Evolutionary conservation across 2,113 vertebrate species (phyloP), one percentile per base, ranked within the genome.

Genomic region (Phrynocephalus versicolor): DNA sequence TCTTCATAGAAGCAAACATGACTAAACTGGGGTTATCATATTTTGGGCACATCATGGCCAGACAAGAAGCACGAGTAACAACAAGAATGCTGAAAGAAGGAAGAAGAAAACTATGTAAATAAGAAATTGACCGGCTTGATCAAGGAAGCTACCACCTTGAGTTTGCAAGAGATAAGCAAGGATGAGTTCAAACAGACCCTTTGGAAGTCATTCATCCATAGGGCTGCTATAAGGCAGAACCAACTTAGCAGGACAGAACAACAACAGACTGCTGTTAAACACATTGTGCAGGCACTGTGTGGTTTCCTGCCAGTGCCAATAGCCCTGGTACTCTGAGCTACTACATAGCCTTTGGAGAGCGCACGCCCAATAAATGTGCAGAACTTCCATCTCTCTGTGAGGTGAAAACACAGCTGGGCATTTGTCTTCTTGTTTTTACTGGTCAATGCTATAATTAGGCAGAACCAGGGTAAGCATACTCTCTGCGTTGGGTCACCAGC

Each of bases 401-500:
- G 35, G 74, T 41, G 15, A 35, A 37, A 85, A 85, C 30, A 55
- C 25, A 30, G 19, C 70, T 14, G 23, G 15, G 23, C 37, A 64
- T 75, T 75, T 33, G 35, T 86, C 65, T 81, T 51, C 84, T 73
- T 73, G 15, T 64, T 78, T 78, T 71, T 35, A 83, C 57, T 62
- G 71, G 27, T 57, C 70, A 73, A n/a, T 21, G 3, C 58, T 35
- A 65, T 6, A 41, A 67, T 39, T 39, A 81, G 70, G 72, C 7
- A 75, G 35, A 64, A 72, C 23, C 4, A 51, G 14, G 45, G 30
- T 35, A 51, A 73, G 73, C 16, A 39, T n/a, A 64, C 71, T 41
- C 39, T 55, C n/a, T 27, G 18, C 10, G 18, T 33, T 41, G 8
- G 64, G 33, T 55, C 58, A 73, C 77, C n/a, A 62, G 76, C 67